A percentile compares a stretch with the other conserved stretches of the same genome.
phyloP scores from a whole-genome alignment of 2,113 vertebrate genomes.

The Panthera uncia region DNA sequence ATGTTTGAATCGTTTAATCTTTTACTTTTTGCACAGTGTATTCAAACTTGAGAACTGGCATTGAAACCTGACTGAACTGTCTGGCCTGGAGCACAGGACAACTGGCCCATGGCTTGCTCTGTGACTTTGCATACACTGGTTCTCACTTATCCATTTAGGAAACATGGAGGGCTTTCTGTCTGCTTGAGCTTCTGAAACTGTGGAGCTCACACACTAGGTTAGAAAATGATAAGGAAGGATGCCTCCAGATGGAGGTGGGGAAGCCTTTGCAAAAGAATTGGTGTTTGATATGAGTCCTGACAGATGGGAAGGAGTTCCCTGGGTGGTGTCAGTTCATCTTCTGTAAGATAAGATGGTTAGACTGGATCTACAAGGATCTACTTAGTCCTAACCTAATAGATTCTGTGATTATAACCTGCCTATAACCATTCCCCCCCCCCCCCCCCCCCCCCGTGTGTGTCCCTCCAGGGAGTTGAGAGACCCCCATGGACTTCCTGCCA shows the following conservation, averaged over 20 bases:
- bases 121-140: background rate
- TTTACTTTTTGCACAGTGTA: background rate
- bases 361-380: background rate
- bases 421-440: background rate
- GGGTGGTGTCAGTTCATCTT: background rate
- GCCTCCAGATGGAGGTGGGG: background rate
- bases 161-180: background rate
- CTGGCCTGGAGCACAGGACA: background rate
- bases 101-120: background rate
- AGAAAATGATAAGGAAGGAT: background rate
- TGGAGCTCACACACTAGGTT: background rate
- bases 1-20: background rate
- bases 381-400: slow-evolving; percentile 1
- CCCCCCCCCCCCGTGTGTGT: background rate
- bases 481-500: background rate
- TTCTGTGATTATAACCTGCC: background rate
- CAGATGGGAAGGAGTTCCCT: background rate
- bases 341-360: background rate
- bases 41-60: background rate
- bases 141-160: background rate
- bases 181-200: background rate
- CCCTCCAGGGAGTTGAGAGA: background rate
- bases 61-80: background rate
- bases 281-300: background rate
- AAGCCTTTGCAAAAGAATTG: background rate